phyloP scores from a whole-genome alignment of 2,797 vertebrate genomes.

The Hyperoplus immaculatus region DNA sequence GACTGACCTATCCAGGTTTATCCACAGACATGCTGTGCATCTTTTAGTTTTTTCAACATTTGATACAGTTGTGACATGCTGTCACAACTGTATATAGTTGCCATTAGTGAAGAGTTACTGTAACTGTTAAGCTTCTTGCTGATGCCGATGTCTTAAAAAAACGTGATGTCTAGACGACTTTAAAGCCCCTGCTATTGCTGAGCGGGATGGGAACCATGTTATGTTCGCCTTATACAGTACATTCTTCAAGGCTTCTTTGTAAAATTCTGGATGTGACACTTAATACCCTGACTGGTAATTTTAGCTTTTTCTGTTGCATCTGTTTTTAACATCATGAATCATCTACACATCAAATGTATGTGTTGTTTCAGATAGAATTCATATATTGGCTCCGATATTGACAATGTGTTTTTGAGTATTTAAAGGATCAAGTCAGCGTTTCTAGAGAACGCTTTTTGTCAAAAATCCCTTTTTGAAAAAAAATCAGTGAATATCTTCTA shows the following conservation, averaged over 20 bases:
- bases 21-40: background rate
- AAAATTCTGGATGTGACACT: background rate
- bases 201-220: background rate
- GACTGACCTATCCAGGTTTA: background rate
- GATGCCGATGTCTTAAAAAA: background rate
- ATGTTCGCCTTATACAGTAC: background rate
- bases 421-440: too few species aligned
- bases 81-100: background rate
- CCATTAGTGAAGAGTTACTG: background rate
- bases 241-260: background rate
- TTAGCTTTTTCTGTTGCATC: background rate
- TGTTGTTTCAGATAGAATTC: background rate
- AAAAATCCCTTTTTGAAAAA: too few species aligned
- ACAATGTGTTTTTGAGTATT: background rate
- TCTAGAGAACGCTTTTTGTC: too few species aligned
- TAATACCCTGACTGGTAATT: background rate
- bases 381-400: background rate
- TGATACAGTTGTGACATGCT: background rate
- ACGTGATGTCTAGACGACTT: background rate
- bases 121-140: background rate
- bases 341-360: background rate
- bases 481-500: too few species aligned
- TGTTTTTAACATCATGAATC: background rate
- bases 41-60: background rate
- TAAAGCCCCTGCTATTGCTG: background rate